phyloP scores from a whole-genome alignment of 2,113 vertebrate genomes.

The Dasyurus viverrinus region DNA sequence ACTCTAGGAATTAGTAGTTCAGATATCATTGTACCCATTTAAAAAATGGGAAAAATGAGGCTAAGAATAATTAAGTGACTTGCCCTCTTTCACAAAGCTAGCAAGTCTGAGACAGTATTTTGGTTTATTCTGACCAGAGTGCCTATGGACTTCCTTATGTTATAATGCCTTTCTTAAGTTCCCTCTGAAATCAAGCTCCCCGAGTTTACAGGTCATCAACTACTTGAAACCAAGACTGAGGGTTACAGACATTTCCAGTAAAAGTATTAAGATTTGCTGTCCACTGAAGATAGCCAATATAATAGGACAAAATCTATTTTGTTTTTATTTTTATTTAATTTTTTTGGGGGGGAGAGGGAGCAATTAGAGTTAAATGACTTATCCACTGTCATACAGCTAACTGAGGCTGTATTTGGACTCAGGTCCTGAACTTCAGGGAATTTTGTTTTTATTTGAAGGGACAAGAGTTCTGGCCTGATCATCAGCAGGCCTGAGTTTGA shows the following conservation, averaged over 20 bases:
- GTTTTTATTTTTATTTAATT: neutral
- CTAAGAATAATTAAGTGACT: neutral
- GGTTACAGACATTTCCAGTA: neutral
- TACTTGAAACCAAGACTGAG: neutral
- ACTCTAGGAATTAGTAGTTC: neutral
- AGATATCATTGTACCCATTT: neutral
- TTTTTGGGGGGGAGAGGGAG: too few species aligned
- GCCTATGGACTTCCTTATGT: neutral
- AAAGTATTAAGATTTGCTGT: neutral
- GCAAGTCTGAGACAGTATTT: neutral
- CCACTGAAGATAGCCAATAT: neutral
- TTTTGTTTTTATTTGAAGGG: neutral
- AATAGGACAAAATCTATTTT: neutral
- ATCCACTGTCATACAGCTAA: neutral
- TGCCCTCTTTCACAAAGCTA: neutral
- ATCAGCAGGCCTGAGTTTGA: neutral
- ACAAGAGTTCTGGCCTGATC: neutral
- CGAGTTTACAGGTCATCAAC: neutral
- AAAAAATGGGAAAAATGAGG: neutral
- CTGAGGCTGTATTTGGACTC: neutral
- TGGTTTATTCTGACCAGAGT: neutral
- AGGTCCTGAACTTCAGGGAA: neutral
- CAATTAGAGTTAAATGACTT: neutral
- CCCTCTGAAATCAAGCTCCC: neutral
- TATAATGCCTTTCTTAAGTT: neutral